Base-by-base conservation (phyloP, 2,888 invertebrate genomes). In the Oasisia sp. region DNA sequence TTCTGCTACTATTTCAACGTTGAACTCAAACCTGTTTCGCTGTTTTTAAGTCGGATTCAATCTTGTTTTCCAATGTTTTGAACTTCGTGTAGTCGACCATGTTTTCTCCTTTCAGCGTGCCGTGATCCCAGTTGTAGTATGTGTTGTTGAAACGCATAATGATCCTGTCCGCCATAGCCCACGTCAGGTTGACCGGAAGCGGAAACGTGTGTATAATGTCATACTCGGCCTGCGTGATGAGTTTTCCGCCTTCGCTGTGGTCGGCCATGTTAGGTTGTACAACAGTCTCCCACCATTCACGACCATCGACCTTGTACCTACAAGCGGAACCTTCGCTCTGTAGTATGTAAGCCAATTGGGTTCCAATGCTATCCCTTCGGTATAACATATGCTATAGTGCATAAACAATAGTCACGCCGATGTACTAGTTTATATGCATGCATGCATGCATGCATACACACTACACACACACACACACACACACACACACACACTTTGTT, bases 101-200 rank as follows among this genome's bases (percentile, higher is more conserved):
- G n/a, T 74, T 74, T 5, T 74, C n/a, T 5, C 74, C 74, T 0
- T 74, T 0, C 74, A 74, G n/a, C n/a, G 74, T 74, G 74, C 92
- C 92, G 90, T 91, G 91, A 90, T 45, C 89, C 92, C 94, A 94
- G 50, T 93, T 93, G 32, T 93, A 90, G 19, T 93, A 93, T 90
- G 94, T 93, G 32, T 92, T 93, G 92, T 94, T 94, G 93, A 93
- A 94, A 19, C 94, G 92, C 1, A 89, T 74, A n/a, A 94, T 91
- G 90, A 94, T 93, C 32, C 32, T 92, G 14, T 92, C 56, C 3
- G 93, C 91, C 32, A 92, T 93, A 32, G 58, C 92, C n/a, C 32
- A 27, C 19, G 93, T 92, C 12, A 90, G 92, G 56, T 91, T 91
- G 44, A 32, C 89, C 27, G 93, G 93, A 50, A 93, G 74, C n/a